Evolutionary conservation across 37 sponge, comb jelly and placozoan genomes (phyloP), one percentile per base, ranked within the genome.

Genomic region (Aphrocallistes beatrix): DNA sequence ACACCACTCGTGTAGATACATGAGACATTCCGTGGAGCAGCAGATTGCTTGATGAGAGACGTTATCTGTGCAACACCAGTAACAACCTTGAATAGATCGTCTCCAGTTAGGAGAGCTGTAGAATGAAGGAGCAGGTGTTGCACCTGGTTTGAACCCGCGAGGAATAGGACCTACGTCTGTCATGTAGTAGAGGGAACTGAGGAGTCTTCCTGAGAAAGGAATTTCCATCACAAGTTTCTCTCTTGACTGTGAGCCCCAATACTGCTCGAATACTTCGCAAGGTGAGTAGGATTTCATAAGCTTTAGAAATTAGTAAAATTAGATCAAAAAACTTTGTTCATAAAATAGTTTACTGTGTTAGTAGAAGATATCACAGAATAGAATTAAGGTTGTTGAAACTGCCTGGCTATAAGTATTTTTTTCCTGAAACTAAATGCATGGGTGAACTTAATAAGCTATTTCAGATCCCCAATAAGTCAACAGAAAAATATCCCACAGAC

Each of bases 81-180:
- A 60, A 60, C 75, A 60, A 60, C 75, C 75, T 32, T 32, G 34
- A 6, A 60, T 60, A 60, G 75, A 6, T 13, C n/a, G 10, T 28
- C n/a, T 60, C 75, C 75, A 60, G 21, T 60, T 60, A 13, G n/a
- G 3, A 60, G 25, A 21, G 3, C 17, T 60, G 21, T 30, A 60
- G 75, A 32, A 60, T 25, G 75, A 60, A 60, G 75, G n/a, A 19
- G 75, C 75, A 60, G 75, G 75, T 25, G 17, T 32, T 32, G n/a
- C 34, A 25, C 28, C 25, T 60, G 21, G 75, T 21, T 17, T 17
- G 28, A 25, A 6, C 8, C 25, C 32, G 3, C 75, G 8, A 60
- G 75, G 75, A 13, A 60, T 60, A 19, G 8, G 25, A 60, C 75
- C 75, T 60, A 60, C 75, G n/a, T 60, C 75, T 60, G 75, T 60